Evolutionary conservation across 2,797 vertebrate species (phyloP).

Genomic region (Leptodactylus fallax): DNA sequence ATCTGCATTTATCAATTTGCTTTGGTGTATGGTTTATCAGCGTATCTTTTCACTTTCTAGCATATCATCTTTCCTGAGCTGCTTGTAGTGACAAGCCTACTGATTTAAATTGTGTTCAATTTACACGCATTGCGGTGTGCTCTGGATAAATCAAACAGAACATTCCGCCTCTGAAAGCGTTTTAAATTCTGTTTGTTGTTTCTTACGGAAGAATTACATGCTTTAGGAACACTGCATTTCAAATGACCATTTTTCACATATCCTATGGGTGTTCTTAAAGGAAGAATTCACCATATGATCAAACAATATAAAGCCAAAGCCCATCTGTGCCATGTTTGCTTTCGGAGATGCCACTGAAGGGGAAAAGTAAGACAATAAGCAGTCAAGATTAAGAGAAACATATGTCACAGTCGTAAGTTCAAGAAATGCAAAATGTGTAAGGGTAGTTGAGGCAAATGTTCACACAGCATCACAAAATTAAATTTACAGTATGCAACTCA

Average conservation of each 20-base stretch:
- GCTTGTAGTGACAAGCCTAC: conserved; percentile 53
- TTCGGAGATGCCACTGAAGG: conserved; percentile 34
- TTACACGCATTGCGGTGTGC: conserved; percentile 53
- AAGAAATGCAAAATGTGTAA: conserved; percentile 33
- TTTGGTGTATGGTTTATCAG: conserved; percentile 56
- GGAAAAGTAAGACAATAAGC: conserved; percentile 27
- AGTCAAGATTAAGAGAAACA: conserved; percentile 46
- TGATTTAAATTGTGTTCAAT: conserved; percentile 62
- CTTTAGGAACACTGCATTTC: conserved; percentile 36
- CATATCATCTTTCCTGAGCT: conserved; percentile 57
- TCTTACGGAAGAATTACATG: conserved; percentile 52
- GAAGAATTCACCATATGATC: conserved; percentile 54
- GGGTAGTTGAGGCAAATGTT: background rate
- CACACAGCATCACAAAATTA: background rate
- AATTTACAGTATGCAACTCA: background rate
- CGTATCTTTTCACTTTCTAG: conserved; percentile 44
- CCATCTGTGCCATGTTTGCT: conserved; percentile 60
- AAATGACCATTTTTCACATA: conserved; percentile 34
- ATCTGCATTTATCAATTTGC: conserved; percentile 57
- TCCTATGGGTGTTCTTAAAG: conserved; percentile 48
- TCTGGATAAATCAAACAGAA: conserved; percentile 55
- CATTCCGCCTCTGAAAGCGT: conserved; percentile 40
- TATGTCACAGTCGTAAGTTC: conserved; percentile 28
- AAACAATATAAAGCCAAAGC: conserved; percentile 51
- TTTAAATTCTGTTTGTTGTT: conserved; percentile 54